Evolutionary conservation across 2,888 invertebrate species (phyloP).

Genomic region (Synanthedon vespiformis): DNA sequence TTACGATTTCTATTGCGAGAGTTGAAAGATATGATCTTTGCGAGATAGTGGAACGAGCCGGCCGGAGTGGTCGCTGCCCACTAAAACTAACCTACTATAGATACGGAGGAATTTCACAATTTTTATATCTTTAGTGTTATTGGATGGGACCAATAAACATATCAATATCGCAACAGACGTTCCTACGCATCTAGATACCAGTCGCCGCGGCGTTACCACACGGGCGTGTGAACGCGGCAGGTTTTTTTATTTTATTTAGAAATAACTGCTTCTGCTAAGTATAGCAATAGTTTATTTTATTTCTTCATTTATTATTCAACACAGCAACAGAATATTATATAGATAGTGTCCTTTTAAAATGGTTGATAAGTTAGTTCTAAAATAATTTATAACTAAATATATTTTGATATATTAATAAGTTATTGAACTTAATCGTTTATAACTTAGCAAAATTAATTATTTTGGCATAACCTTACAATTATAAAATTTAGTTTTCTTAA

Average conservation of each 20-base stretch:
- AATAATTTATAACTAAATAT: too few species aligned
- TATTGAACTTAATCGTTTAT: too few species aligned
- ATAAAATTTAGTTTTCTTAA: too few species aligned
- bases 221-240: background rate
- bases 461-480: too few species aligned
- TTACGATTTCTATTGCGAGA: background rate
- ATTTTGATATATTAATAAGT: too few species aligned
- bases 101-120: constrained; percentile 20
- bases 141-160: constrained; percentile 37
- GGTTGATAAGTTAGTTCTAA: too few species aligned
- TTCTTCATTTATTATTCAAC: too few species aligned
- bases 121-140: constrained; percentile 30
- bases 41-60: background rate
- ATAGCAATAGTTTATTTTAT: background rate
- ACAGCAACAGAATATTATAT: too few species aligned
- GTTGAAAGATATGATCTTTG: background rate
- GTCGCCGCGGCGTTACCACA: constrained; percentile 7
- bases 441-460: too few species aligned
- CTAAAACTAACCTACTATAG: constrained; percentile 5
- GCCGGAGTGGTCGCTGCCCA: background rate
- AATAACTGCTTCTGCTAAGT: background rate
- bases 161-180: constrained; percentile 34
- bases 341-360: too few species aligned
- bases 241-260: background rate
- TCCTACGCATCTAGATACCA: constrained; percentile 46